Percentiles rank a stretch among this genome's conserved stretches.
phyloP scores from a whole-genome alignment of 2,113 vertebrate species.

The Notechis scutatus region DNA sequence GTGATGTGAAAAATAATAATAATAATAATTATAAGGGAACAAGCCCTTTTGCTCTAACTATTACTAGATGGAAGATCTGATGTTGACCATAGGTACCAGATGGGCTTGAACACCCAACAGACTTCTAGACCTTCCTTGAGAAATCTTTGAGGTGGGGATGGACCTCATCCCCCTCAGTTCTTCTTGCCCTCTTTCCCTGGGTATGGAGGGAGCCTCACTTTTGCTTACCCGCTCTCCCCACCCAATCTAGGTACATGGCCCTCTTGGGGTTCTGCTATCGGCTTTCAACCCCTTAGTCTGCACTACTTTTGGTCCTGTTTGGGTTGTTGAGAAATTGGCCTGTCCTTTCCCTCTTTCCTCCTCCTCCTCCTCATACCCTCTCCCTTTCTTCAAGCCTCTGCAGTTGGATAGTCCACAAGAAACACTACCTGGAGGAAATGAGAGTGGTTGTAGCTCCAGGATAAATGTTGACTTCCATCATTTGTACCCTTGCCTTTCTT shows the following conservation, averaged over 20 bases:
- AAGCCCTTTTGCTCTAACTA: neutral
- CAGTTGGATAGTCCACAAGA: neutral
- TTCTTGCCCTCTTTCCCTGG: neutral
- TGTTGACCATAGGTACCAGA: neutral
- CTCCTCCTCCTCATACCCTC: neutral
- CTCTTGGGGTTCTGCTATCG: neutral
- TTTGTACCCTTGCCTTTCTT: neutral
- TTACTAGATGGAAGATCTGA: neutral
- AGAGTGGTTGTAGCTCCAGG: neutral
- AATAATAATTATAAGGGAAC: neutral
- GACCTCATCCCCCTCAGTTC: neutral
- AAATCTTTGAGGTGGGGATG: neutral
- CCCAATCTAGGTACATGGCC: neutral
- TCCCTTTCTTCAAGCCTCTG: neutral
- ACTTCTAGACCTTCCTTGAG: neutral
- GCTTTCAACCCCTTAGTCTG: neutral
- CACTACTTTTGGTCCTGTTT: constrained; percentile 9
- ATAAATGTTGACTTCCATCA: neutral
- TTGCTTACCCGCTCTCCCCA: neutral
- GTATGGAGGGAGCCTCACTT: neutral
- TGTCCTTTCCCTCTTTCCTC: neutral
- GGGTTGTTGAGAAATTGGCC: neutral
- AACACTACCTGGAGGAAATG: constrained; percentile 8
- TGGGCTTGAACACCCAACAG: neutral
- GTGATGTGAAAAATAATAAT: neutral